phyloP scores from a whole-genome alignment of 2,797 vertebrate genomes.

The Thunnus albacares region DNA sequence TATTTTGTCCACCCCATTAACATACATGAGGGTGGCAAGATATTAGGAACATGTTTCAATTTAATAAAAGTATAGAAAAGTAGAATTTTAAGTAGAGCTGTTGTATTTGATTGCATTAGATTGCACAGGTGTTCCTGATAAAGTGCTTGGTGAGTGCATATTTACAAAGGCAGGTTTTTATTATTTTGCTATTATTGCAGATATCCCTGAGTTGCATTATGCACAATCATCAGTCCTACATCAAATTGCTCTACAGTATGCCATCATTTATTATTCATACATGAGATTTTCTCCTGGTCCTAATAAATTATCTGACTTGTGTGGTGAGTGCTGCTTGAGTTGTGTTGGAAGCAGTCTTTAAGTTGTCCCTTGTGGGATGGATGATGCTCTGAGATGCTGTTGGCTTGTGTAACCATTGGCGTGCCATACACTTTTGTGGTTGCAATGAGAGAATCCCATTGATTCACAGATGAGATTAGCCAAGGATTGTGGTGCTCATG shows the following conservation, averaged over 20 bases:
- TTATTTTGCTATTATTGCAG: background rate
- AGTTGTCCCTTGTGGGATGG: slow-evolving; percentile 19
- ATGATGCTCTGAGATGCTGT: slow-evolving; percentile 25
- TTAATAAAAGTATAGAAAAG: too few species aligned
- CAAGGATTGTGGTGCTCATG: slow-evolving; percentile 28
- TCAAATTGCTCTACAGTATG: background rate
- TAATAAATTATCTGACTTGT: slow-evolving; percentile 12
- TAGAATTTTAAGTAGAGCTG: too few species aligned
- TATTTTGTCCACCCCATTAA: too few species aligned
- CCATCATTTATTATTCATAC: slow-evolving; percentile 17
- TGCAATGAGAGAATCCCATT: slow-evolving; percentile 29
- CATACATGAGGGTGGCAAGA: too few species aligned
- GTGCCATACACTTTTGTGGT: slow-evolving; percentile 13
- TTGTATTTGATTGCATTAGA: too few species aligned
- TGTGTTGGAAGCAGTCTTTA: slow-evolving; percentile 17
- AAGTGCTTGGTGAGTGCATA: too few species aligned
- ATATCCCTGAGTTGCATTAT: background rate
- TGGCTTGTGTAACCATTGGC: slow-evolving; percentile 31
- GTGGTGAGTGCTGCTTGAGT: slow-evolving; percentile 5
- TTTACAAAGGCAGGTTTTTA: background rate
- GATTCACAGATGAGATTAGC: slow-evolving; percentile 57
- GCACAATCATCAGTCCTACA: background rate
- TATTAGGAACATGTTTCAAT: too few species aligned
- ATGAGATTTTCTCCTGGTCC: slow-evolving; percentile 8
- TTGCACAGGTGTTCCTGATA: too few species aligned